A percentile compares a stretch with the other conserved stretches of the same genome.
phyloP scores from a whole-genome alignment of 2,888 invertebrate species.

The Cylindroiulus punctatus region DNA sequence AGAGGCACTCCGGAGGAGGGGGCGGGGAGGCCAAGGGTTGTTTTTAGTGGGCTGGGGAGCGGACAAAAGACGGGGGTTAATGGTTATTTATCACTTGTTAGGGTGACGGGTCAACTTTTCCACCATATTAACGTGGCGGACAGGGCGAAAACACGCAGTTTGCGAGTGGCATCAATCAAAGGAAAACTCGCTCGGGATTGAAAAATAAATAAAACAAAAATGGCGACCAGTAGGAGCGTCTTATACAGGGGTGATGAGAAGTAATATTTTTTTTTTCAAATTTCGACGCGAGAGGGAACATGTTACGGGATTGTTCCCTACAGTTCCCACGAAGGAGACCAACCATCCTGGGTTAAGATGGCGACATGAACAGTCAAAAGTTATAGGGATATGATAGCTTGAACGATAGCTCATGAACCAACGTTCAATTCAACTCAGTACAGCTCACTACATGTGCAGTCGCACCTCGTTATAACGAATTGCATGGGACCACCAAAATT shows the following conservation, averaged over 20 bases:
- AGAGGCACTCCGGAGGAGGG: not conserved
- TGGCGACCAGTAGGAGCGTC: not conserved
- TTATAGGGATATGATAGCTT: no score
- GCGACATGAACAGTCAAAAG: not conserved
- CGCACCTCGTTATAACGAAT: no score
- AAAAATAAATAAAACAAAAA: not conserved
- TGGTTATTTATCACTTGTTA: slow-evolving; percentile 38
- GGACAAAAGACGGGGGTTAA: slow-evolving; percentile 29
- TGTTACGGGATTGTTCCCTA: not conserved
- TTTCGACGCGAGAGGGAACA: no score
- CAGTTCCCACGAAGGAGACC: no score
- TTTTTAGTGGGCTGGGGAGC: not conserved
- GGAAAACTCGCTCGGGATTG: slow-evolving; percentile 4
- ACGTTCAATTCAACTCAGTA: not conserved
- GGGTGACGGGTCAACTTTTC: slow-evolving; percentile 38
- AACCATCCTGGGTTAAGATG: not conserved
- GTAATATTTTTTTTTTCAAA: not conserved
- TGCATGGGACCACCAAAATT: no score
- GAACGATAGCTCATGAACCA: no score
- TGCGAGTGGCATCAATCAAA: slow-evolving; percentile 32
- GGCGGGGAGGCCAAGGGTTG: not conserved
- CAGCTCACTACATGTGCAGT: no score
- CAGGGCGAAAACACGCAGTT: not conserved
- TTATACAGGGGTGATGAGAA: not conserved
- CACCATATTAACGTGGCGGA: not conserved